Evolutionary conservation across 2,113 vertebrate species (phyloP).

Genomic region (Alexandromys fortis): DNA sequence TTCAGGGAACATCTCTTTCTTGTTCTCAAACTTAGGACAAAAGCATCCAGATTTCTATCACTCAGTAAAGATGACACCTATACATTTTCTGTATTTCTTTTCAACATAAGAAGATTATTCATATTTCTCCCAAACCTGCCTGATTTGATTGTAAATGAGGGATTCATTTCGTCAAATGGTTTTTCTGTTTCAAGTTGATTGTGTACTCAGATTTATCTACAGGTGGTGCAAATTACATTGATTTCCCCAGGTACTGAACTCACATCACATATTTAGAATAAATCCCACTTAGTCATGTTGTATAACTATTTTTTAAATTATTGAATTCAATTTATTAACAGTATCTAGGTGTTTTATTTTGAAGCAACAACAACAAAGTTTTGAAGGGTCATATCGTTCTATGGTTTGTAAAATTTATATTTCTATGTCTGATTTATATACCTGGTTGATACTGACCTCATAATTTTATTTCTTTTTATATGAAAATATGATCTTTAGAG

Average conservation of each 20-base stretch:
- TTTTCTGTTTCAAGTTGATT: not conserved
- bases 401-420: not conserved
- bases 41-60: not conserved
- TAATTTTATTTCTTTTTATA: not conserved
- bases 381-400: not conserved
- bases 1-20: not conserved
- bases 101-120: not conserved
- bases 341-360: constrained; percentile 10
- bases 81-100: not conserved
- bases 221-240: not conserved
- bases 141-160: not conserved
- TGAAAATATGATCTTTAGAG: not conserved
- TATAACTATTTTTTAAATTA: not conserved
- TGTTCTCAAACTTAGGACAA: not conserved
- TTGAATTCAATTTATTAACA: not conserved
- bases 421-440: not conserved
- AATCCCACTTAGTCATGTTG: not conserved
- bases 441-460: not conserved
- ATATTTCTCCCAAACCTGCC: not conserved
- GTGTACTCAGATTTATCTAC: not conserved
- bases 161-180: not conserved
- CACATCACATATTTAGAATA: not conserved
- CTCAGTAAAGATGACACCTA: not conserved
- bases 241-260: constrained; percentile 13
- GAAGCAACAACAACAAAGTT: not conserved